Base-by-base conservation (phyloP, 2,113 vertebrate species). In the Gallinago media region DNA sequence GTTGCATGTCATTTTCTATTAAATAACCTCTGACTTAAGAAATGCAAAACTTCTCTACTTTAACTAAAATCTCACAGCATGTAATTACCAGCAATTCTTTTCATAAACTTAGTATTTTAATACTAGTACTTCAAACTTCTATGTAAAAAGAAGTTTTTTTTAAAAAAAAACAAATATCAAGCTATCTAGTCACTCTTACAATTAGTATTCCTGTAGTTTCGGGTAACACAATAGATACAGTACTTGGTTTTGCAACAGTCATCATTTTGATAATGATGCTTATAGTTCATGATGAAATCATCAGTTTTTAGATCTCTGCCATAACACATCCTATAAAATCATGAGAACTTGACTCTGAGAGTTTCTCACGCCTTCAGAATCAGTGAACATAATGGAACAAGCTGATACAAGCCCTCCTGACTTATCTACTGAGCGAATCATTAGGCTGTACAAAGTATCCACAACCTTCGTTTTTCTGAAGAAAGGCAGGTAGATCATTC, bases 351-450 rank as follows among this genome's bases (percentile, higher is more conserved):
- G 98, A 98, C 98, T 99, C 79, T 87, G 97, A 95, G 88, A 97
- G 98, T 98, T 99, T 99, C 99, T 99, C 99, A 99, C 99, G 99
- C 99, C 98, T 98, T 98, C 98, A 98, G 98, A 96, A 95, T 91
- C 97, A 97, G 98, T 85, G 98, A 97, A 97, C 97, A 92, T 98
- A 97, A 96, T 85, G 98, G 96, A 97, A 97, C 99, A 96, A 98
- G 99, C 99, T 96, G 81, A 96, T 97, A 99, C 99, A 99, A 97
- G 99, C 98, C 98, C 97, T 81, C 91, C 97, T 59, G 95, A 97
- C 98, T 98, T 97, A 98, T 95, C 98, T 89, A 66, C 91, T 94
- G 88, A 96, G 95, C 96, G 94, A 95, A 70, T 96, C 94, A 66
- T 73, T 78, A 83, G 90, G 94, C 94, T 96, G 94, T 78, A 88